phyloP scores from a whole-genome alignment of 2,888 invertebrate genomes.

The Bombyx huttoni region DNA sequence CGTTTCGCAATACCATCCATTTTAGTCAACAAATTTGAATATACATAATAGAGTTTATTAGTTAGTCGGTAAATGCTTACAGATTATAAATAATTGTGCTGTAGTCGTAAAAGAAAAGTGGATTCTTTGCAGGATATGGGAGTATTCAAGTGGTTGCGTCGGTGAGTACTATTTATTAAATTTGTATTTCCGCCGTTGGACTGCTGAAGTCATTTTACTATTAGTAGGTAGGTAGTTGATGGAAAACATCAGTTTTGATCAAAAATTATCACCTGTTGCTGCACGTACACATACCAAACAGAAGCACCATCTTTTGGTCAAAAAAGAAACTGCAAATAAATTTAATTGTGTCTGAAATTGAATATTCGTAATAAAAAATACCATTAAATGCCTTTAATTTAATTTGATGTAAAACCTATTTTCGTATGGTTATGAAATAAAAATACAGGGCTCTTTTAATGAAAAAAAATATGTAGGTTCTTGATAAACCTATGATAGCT shows the following conservation, averaged over 20 bases:
- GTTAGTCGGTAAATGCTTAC: conserved; percentile 14
- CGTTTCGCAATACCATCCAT: conserved; percentile 32
- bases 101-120: conserved; percentile 34
- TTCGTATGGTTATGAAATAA: no score
- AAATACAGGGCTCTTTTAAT: no score
- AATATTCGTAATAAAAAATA: no score
- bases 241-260: neutral
- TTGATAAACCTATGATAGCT: no score
- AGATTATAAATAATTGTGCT: conserved; percentile 18
- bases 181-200: neutral
- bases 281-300: no score
- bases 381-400: no score
- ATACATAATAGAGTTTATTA: conserved; percentile 3
- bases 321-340: no score
- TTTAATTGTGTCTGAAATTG: no score
- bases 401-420: no score
- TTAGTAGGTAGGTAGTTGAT: no score
- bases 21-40: conserved; percentile 16
- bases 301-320: no score
- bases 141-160: conserved; percentile 66
- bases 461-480: no score
- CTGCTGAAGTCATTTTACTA: neutral
- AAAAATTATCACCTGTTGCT: neutral
- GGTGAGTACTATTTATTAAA: conserved; percentile 37
- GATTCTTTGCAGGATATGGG: conserved; percentile 55